Conservation (phyloP, 2,888 invertebrate genomes). For the Heteropelma amictum region DNA sequence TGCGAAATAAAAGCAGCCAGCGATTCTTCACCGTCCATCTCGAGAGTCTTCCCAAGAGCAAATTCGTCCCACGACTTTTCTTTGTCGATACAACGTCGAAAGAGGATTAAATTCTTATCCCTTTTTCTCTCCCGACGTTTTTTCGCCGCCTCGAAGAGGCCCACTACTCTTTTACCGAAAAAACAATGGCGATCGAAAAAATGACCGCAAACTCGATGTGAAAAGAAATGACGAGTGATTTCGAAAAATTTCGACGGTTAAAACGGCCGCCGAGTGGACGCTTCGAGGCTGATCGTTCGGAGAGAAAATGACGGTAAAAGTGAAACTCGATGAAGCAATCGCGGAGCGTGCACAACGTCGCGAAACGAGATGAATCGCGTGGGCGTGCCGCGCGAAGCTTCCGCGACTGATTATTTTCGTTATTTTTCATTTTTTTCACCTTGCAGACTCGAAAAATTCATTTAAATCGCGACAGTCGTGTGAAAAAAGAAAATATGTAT, state of each 20-base stretch:
- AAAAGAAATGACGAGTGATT: not conserved
- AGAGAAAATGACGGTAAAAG: conserved; percentile 18
- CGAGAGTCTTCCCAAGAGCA: not conserved
- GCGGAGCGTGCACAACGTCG: not conserved
- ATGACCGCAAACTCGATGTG: not conserved
- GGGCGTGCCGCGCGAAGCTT: conserved; percentile 44
- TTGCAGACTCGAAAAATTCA: too few species aligned
- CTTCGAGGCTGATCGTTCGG: not conserved
- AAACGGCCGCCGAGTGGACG: not conserved
- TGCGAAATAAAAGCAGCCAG: conserved; percentile 25
- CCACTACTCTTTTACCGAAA: too few species aligned
- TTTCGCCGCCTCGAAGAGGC: not conserved
- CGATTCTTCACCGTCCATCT: conserved; percentile 3
- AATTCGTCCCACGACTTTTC: conserved; percentile 34
- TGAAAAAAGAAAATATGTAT: too few species aligned
- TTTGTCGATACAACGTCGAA: conserved; percentile 9
- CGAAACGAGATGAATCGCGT: conserved; percentile 28
- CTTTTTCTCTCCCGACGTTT: too few species aligned
- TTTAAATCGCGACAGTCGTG: too few species aligned
- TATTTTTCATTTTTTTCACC: conserved; percentile 15
- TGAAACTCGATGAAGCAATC: conserved; percentile 19
- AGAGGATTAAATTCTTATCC: too few species aligned
- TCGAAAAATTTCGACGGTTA: too few species aligned
- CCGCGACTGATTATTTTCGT: conserved; percentile 51
- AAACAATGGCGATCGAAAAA: too few species aligned